Evolutionary conservation across 1,140 invertebrate species (phyloP), one percentile per base, ranked within the genome.

Genomic region (Ceratina calcarata): DNA sequence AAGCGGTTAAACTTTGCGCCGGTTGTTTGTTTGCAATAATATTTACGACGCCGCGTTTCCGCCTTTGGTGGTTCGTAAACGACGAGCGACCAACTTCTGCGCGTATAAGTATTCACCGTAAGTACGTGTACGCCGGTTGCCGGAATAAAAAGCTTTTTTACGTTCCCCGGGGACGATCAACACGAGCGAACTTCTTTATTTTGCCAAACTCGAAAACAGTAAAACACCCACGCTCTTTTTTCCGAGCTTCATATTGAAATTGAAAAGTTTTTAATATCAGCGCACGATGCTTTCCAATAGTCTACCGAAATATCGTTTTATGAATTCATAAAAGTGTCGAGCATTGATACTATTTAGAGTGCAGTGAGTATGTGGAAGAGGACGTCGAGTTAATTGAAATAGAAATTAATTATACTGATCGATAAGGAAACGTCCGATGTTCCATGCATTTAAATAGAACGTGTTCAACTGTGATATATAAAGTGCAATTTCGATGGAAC

Each of bases 11-110:
- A 49, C 15, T 61, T 49, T 49, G 58, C 10, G 15, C 55, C 27
- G 37, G 57, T 45, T 22, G 57, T 49, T 72, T 72, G 20, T 18
- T n/a, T 16, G 20, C 20, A 72, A 61, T 49, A 13, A 49, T 61
- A 24, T 72, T 60, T 61, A 49, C 53, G 3, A 32, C 3, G 8
- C 22, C 32, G 18, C n/a, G 15, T 16, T 58, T 70, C 55, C 18
- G 15, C 20, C 16, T n/a, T 53, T 68, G 66, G 20, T 49, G 65
- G 49, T 69, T n/a, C 10, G 10, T 68, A 55, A 69, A 69, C 45
- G 65, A 27, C 37, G 6, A 57, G 55, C 16, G 58, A 22, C 16
- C 18, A 32, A 55, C 16, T 22, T 55, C 37, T 6, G 37, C 37
- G 37, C 37, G 37, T 45, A 45, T 45, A 45, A 45, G 37, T 45